Base-by-base conservation (phyloP, 2,888 invertebrate species). In the Coelopa pilipes region DNA sequence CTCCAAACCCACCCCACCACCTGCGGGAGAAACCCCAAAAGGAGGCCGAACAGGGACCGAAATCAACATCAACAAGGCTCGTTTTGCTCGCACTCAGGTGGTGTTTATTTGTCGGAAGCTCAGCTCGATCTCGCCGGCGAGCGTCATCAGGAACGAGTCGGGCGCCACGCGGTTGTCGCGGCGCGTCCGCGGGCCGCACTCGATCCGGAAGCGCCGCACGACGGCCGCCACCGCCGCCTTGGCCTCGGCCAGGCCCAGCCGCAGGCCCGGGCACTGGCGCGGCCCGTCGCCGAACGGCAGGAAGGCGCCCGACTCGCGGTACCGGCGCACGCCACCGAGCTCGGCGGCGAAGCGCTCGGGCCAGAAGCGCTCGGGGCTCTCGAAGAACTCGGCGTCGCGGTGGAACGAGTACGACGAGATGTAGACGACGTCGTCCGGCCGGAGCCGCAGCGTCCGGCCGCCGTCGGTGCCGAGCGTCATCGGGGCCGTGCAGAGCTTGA, bases 321-420 rank as follows among this genome's bases (percentile, higher is more conserved):
- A 83, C 21, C 79, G 79, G 17, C 79, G 78, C 0, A 77, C 72
- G 1, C 82, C 83, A 49, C 82, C 82, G 46, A 80, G 72, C 24
- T 81, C 79, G 2, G 76, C 71, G 70, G 78, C 79, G 68, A 85
- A 85, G 10, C 84, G 76, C 55, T 84, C 83, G 0, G 84, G 83
- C 69, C 79, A 75, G 74, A 82, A 85, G 15, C 79, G 75, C 11
- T 81, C 76, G 0, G 83, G 82, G 60, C 81, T 76, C 3, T 80
- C 79, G 70, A 77, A 85, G 70, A 79, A 81, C 0, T 81, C 79
- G 0, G 75, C 76, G 78, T 84, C 85, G 15, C 78, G 77, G 46
- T 85, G 84, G 17, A 83, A 79, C 1, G 85, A 85, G 77, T 85
- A 87, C 4, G 83, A 76, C 11, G 88, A 85, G 60, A 88, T 83